Evolutionary conservation across 2,888 invertebrate species (phyloP).

Genomic region (Acanthococcus lagerstroemiae): DNA sequence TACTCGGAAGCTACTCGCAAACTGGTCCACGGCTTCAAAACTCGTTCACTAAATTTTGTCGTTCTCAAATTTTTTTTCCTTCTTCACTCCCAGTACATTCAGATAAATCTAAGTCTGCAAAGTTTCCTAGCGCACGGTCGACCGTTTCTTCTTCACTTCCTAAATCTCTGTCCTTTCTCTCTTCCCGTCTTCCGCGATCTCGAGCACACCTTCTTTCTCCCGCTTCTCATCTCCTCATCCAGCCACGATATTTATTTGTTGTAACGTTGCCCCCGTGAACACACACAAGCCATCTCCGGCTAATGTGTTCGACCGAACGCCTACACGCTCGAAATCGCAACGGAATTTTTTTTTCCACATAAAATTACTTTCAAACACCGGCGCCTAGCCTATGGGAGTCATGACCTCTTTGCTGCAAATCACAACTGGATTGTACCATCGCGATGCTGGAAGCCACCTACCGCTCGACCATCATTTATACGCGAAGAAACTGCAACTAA

Average conservation of each 20-base stretch:
- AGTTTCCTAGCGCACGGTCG: no score
- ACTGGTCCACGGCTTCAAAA: neutral
- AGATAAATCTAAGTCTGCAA: no score
- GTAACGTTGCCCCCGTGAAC: neutral
- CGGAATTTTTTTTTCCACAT: neutral
- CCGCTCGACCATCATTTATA: neutral
- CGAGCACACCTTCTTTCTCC: no score
- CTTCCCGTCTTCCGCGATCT: neutral
- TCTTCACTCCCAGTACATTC: no score
- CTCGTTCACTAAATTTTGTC: no score
- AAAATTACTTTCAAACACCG: constrained; percentile 5
- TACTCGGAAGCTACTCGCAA: neutral
- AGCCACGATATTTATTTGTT: neutral
- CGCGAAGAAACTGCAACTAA: neutral
- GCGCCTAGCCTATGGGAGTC: constrained; percentile 1
- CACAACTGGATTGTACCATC: neutral
- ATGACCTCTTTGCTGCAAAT: neutral
- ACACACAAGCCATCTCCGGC: neutral
- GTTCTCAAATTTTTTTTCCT: no score
- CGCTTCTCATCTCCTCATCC: no score
- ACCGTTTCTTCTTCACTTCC: no score
- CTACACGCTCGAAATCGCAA: neutral
- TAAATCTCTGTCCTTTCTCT: neutral
- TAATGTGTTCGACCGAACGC: neutral
- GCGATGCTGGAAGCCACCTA: constrained; percentile 8